Conservation (phyloP, 2,888 invertebrate species). For the Noctua janthe region DNA sequence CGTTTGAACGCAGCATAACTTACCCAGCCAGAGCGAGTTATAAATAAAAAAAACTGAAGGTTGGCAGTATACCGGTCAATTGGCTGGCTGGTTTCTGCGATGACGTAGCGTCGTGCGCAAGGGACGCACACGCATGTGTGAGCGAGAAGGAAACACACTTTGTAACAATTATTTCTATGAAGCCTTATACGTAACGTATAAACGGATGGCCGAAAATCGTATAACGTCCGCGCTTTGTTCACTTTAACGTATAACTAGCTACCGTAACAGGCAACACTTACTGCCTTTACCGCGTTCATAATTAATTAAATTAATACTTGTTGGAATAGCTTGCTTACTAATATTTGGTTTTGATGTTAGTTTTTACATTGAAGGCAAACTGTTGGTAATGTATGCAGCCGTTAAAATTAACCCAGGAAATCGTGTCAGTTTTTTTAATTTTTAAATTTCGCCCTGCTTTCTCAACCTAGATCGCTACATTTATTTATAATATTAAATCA, state of each 20-base stretch:
- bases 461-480: neutral
- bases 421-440: neutral
- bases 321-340: constrained; percentile 1
- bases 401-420: neutral
- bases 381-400: neutral
- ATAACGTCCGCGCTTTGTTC: constrained; percentile 87
- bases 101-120: constrained; percentile 84
- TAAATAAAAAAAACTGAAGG: constrained; percentile 91
- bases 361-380: constrained; percentile 8
- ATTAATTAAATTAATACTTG: constrained; percentile 52
- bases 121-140: constrained; percentile 71
- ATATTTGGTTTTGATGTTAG: constrained; percentile 18
- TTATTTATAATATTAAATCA: neutral
- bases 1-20: constrained; percentile 84
- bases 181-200: constrained; percentile 87
- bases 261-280: constrained; percentile 75
- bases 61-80: constrained; percentile 90
- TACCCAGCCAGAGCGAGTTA: constrained; percentile 88
- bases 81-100: constrained; percentile 90
- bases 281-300: constrained; percentile 73
- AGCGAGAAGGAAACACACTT: constrained; percentile 76
- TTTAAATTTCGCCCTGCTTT: neutral
- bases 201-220: constrained; percentile 88
- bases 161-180: constrained; percentile 86
- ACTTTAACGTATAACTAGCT: constrained; percentile 73